Evolutionary conservation across 2,797 vertebrate genomes (phyloP), one percentile per base, ranked within the genome.

Genomic region (Jordanella pulchra): DNA sequence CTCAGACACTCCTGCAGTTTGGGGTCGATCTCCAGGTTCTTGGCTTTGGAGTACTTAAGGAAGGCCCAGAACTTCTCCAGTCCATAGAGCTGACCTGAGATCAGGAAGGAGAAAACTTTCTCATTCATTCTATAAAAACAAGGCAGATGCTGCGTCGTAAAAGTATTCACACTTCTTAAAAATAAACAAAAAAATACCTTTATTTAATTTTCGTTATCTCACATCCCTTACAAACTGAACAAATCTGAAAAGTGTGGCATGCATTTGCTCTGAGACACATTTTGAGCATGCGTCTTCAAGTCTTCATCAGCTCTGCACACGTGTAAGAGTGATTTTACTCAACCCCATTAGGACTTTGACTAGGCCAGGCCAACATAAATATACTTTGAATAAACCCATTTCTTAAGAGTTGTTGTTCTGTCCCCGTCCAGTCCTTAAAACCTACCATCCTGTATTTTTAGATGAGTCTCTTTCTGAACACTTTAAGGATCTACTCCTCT

Each of bases 61-160:
- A 97, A 99, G 81, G 98, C 98, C 98, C 98, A 99, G 91, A 99
- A 99, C 91, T 99, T 99, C 91, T 99, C 98, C 71, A 99, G 95
- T 83, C 98, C 98, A 30, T 99, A 99, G 13, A 99, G 96, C 84
- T 99, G 98, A 75, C 98, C 98, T 99, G 83, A 25, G 50, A 28
- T 54, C 21, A 67, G 18, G 17, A 65, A 2, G 55, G 44, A 64
- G 10, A n/a, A 11, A 63, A 45, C 14, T 7, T 11, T 39, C 9
- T 39, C 35, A 39, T 39, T 39, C 9, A 39, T 39, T 39, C 35
- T 5, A 39, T 39, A 39, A 39, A 39, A 7, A 39, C 35, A 39
- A 39, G 35, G 35, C 9, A 1, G 35, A 39, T 39, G 5, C 6
- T 23, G 48, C 21, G 48, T 21, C 5, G 48, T 53, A 0, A n/a